Evolutionary conservation across 1,140 invertebrate genomes (phyloP).

Genomic region (Drosophila obscura): DNA sequence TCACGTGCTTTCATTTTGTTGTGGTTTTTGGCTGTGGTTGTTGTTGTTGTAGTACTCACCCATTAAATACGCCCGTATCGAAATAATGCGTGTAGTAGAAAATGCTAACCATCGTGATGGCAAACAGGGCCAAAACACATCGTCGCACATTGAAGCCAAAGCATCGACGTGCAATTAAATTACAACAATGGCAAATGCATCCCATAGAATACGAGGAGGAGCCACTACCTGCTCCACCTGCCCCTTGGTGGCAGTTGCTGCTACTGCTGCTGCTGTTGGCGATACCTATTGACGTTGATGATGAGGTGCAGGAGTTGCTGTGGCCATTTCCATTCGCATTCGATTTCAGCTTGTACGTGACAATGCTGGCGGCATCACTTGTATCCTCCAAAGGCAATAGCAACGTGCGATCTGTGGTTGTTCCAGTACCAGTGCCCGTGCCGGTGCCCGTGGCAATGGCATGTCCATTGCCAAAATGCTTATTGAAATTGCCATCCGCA

Average conservation of each 20-base stretch:
- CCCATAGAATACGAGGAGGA: slow-evolving; percentile 27
- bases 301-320: slow-evolving; percentile 50
- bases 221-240: slow-evolving; percentile 3
- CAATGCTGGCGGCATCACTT: slow-evolving; percentile 44
- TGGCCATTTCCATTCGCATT: slow-evolving; percentile 47
- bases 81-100: slow-evolving; percentile 91
- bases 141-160: slow-evolving; percentile 89
- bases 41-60: slow-evolving; percentile 84
- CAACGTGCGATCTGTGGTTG: slow-evolving; percentile 59
- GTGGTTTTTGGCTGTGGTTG: background rate
- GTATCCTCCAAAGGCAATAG: slow-evolving; percentile 44
- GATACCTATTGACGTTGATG: slow-evolving; percentile 58
- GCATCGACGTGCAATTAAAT: slow-evolving; percentile 84
- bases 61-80: slow-evolving; percentile 88
- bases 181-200: slow-evolving; percentile 75
- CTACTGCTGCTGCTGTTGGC: slow-evolving; percentile 4
- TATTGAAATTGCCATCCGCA: slow-evolving; percentile 56
- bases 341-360: slow-evolving; percentile 72
- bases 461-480: slow-evolving; percentile 66
- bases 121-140: slow-evolving; percentile 88
- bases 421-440: slow-evolving; percentile 11
- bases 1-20: too few species aligned
- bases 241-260: slow-evolving; percentile 12
- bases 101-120: slow-evolving; percentile 88
- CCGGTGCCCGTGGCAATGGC: slow-evolving; percentile 13